Evolutionary conservation across 1,140 invertebrate species (phyloP), one percentile per base, ranked within the genome.

Genomic region (Tachypleus tridentatus): DNA sequence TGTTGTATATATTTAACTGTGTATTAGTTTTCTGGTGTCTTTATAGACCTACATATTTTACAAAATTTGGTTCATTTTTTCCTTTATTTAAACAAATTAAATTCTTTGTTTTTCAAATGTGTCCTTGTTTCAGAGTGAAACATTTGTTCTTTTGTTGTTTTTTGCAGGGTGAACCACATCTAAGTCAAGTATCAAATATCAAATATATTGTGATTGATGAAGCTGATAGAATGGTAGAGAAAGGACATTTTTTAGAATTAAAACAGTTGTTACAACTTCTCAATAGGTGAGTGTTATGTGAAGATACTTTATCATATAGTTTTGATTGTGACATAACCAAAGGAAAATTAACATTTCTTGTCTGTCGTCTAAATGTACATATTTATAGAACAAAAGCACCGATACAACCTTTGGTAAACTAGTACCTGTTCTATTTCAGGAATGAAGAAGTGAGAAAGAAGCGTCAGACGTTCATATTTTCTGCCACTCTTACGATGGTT

Each of bases 191-290:
- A n/a, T 69, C 72, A 4, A 58, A 71, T 48, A 68, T 78, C 64
- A 86, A 86, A 67, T 93, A 85, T 76, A 78, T 99, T 64, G 95
- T 92, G 0, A 91, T 99, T 66, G 97, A 99, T 78, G 97, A 99
- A 82, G 97, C 96, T 0, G 97, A 99, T 78, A 82, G 97, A 70
- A 98, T 99, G 95, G 80, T 98, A 11, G 96, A 99, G 74, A 88
- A 86, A 70, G 92, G 92, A 11, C 96, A 99, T 78, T 99, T 98
- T 80, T 84, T 91, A 72, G 96, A 99, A 77, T 75, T 99, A 3
- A 81, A 88, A 51, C 82, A 86, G 51, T 78, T 99, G 9, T 74
- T 98, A 0, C 86, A 90, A 69, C 77, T 84, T 7, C 80, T 99
- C 3, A 95, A 97, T 76, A 74, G 76, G 4, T 82, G 89, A 70